Conservation (phyloP, 2,888 invertebrate genomes). For the Metallyticus violacea region DNA sequence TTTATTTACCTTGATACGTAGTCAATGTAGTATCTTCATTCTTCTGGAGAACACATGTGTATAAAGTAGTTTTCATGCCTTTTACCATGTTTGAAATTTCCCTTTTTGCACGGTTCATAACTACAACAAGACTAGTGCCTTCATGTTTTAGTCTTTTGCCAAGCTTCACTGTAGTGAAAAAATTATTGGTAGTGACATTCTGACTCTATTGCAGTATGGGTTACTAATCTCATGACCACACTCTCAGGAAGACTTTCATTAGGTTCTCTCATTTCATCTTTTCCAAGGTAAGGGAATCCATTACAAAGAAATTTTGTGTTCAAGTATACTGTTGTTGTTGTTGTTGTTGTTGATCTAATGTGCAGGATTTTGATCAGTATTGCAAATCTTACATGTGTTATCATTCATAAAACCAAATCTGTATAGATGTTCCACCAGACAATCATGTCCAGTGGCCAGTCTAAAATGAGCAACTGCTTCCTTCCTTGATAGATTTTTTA, state of each 20-base stretch:
- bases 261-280: slow-evolving; percentile 32
- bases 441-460: no score
- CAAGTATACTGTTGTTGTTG: slow-evolving; percentile 36
- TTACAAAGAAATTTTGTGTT: slow-evolving; percentile 35
- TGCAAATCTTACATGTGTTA: no score
- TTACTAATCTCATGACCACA: slow-evolving; percentile 38
- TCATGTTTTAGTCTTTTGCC: background rate
- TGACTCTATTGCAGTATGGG: slow-evolving; percentile 35
- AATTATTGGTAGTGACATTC: slow-evolving; percentile 22
- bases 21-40: background rate
- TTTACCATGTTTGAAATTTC: background rate
- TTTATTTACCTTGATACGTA: background rate
- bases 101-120: background rate
- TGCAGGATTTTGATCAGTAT: no score
- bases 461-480: no score
- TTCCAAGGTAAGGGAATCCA: slow-evolving; percentile 38
- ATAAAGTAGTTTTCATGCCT: background rate
- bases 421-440: no score
- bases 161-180: slow-evolving; percentile 27
- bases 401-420: no score
- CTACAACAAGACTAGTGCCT: background rate
- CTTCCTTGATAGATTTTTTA: no score
- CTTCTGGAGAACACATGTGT: background rate
- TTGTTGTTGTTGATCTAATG: no score
- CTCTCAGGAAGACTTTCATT: slow-evolving; percentile 35